These are phyloP conservation scores for Egretta garzetta DNA, from an alignment of 2,113 vertebrate genomes.

Conservation along the genomic window DNA sequence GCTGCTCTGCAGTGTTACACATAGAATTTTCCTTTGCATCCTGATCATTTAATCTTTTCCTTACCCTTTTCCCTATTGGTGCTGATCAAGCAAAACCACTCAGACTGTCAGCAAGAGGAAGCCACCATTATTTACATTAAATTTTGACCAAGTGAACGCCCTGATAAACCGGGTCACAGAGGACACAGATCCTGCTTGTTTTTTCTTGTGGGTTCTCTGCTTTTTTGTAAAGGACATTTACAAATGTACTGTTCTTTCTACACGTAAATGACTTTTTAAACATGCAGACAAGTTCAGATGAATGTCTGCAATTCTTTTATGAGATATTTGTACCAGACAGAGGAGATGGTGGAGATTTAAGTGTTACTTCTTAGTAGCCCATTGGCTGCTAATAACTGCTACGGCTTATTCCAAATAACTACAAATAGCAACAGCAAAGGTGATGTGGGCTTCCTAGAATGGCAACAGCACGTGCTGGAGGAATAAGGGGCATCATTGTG, in stretches of 20 bases:
- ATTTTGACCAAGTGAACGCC: conserved; percentile 21
- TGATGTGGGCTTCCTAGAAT: background rate
- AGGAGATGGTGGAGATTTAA: background rate
- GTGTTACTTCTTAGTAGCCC: background rate
- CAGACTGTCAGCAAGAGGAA: background rate
- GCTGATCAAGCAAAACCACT: conserved; percentile 12
- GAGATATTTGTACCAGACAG: background rate
- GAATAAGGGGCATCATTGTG: background rate
- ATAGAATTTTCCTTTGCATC: background rate
- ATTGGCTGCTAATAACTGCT: background rate
- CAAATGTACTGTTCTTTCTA: background rate
- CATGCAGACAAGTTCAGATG: background rate
- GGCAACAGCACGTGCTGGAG: background rate
- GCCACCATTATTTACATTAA: conserved; percentile 48
- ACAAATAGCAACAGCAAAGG: background rate
- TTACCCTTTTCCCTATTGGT: background rate
- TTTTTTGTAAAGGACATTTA: background rate
- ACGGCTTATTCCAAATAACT: background rate
- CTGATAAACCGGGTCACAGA: conserved; percentile 55
- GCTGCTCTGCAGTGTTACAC: background rate
- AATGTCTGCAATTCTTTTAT: background rate
- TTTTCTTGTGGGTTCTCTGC: background rate
- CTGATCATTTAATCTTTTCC: background rate
- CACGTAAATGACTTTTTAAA: background rate
- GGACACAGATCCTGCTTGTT: background rate